A percentile compares a stretch with the other conserved stretches of the same genome.
Conservation (phyloP, 2,113 vertebrate genomes). For the Natator depressus region DNA sequence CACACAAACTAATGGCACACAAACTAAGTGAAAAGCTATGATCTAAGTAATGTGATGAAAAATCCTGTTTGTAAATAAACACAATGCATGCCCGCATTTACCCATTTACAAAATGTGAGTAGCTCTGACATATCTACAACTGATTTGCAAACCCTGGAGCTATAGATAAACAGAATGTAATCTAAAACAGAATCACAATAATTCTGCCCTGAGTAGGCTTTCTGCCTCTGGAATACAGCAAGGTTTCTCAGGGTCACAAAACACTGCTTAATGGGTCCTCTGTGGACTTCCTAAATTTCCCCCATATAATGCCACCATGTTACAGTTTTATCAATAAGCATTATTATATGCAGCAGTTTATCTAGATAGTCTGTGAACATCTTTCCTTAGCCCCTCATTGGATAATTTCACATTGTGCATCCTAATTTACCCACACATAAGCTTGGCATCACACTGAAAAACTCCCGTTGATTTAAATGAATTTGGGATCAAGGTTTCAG, state of each 20-base stretch:
- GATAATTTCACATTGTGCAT: not conserved
- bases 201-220: not conserved
- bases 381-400: not conserved
- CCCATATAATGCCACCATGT: not conserved
- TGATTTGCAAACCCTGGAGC: not conserved
- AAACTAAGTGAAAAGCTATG: not conserved
- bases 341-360: not conserved
- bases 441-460: not conserved
- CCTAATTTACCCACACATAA: not conserved
- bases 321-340: not conserved
- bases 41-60: not conserved
- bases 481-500: not conserved
- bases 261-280: not conserved
- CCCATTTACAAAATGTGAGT: not conserved
- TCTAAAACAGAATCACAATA: conserved; percentile 3
- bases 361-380: not conserved
- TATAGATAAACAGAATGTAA: not conserved
- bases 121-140: not conserved
- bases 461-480: not conserved
- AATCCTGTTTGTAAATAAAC: not conserved
- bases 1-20: not conserved
- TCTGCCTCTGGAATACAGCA: conserved; percentile 1
- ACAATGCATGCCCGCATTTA: not conserved
- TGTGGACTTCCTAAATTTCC: not conserved
- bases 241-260: conserved; percentile 31